These are phyloP conservation scores for Baccha elongata DNA, from an alignment of 2,888 invertebrate species.

Conservation along the genomic window DNA sequence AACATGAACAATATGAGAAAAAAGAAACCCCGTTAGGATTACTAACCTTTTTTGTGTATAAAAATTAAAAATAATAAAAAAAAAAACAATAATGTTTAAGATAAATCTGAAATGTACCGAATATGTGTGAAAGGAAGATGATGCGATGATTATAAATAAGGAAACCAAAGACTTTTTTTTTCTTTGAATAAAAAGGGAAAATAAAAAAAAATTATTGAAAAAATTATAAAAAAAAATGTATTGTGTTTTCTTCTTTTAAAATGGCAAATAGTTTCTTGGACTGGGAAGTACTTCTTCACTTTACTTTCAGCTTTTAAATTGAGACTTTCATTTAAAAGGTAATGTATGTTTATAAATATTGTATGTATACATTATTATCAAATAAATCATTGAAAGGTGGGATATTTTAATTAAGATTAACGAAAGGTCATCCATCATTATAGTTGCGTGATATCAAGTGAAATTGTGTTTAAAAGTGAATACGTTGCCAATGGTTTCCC, in stretches of 20 bases:
- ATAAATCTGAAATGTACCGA: constrained; percentile 53
- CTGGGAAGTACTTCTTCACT: constrained; percentile 21
- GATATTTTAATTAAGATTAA: background rate
- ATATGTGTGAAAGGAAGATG: constrained; percentile 52
- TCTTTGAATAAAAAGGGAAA: constrained; percentile 78
- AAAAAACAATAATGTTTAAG: constrained; percentile 46
- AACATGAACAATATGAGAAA: constrained; percentile 27
- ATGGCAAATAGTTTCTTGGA: background rate
- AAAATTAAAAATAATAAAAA: constrained; percentile 40
- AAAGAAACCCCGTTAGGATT: constrained; percentile 58
- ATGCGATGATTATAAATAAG: constrained; percentile 75
- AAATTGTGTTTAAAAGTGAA: background rate
- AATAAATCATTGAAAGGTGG: too few species aligned
- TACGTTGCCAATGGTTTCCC: background rate
- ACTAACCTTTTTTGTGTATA: constrained; percentile 62
- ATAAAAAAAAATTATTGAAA: constrained; percentile 75
- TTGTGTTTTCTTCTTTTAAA: constrained; percentile 29
- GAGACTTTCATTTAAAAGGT: background rate
- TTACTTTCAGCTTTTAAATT: background rate
- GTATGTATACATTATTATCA: background rate
- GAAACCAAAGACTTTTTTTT: constrained; percentile 82
- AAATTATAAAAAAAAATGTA: constrained; percentile 66
- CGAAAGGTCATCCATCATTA: background rate
- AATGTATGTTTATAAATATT: background rate
- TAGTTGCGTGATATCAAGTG: too few species aligned